Conservation (phyloP, 2,113 vertebrate species). For the Smithornis capensis region DNA sequence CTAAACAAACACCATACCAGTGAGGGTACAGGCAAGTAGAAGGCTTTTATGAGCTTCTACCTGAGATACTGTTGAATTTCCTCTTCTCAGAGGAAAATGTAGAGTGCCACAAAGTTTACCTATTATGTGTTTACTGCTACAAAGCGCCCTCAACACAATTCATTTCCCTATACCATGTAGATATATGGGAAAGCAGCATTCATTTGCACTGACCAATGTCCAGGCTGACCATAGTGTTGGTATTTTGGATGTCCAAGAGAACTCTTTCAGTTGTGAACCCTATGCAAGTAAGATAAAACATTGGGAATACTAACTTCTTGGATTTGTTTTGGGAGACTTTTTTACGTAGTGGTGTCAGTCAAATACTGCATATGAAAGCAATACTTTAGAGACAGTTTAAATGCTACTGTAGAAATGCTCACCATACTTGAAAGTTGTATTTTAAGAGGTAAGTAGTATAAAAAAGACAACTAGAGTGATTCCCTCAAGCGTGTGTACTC, state of each 20-base stretch:
- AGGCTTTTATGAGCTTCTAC: background rate
- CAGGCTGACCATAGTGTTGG: background rate
- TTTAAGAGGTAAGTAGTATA: background rate
- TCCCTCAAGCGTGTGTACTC: background rate
- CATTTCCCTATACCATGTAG: background rate
- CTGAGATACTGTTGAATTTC: background rate
- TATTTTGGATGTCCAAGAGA: background rate
- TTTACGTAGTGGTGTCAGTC: background rate
- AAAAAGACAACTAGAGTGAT: background rate
- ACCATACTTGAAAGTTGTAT: background rate
- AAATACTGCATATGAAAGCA: background rate
- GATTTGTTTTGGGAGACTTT: background rate
- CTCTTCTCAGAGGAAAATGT: background rate
- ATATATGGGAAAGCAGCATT: background rate
- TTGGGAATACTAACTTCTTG: background rate
- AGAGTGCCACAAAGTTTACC: background rate
- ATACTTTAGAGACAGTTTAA: background rate
- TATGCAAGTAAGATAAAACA: background rate
- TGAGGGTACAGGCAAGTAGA: background rate
- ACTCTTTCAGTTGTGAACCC: background rate
- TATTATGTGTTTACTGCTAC: background rate
- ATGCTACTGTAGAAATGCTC: background rate
- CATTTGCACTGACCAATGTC: background rate
- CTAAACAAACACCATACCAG: conserved; percentile 27
- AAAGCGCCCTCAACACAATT: background rate